These are phyloP conservation scores for Ammodytes marinus DNA, from an alignment of 2,113 vertebrate species.

Conservation along the genomic window DNA sequence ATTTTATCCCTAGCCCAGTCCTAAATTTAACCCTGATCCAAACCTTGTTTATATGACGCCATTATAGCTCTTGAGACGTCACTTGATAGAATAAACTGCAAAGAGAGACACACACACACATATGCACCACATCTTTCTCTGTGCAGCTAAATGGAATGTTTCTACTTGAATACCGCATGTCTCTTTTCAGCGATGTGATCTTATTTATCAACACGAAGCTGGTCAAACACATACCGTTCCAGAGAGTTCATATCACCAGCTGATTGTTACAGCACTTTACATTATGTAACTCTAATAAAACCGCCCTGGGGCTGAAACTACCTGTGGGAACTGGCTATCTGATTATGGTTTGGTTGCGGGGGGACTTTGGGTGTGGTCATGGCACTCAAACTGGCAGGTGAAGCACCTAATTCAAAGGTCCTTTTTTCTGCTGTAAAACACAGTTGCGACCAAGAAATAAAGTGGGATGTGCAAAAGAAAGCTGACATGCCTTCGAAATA, in stretches of 20 bases:
- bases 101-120: neutral
- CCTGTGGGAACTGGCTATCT: neutral
- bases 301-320: neutral
- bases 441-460: neutral
- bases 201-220: conserved; percentile 51
- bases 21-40: neutral
- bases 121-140: neutral
- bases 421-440: neutral
- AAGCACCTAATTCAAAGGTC: neutral
- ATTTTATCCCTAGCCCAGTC: neutral
- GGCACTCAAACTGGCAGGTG: neutral
- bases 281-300: conserved; percentile 35
- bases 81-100: neutral
- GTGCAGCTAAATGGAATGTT: neutral
- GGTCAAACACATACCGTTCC: conserved; percentile 57
- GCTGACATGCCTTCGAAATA: neutral
- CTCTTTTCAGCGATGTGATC: conserved; percentile 4
- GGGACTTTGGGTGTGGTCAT: neutral
- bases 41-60: neutral
- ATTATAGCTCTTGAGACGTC: neutral
- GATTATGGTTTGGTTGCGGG: neutral
- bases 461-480: neutral
- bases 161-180: neutral
- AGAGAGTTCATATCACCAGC: conserved; percentile 32
- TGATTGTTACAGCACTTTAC: conserved; percentile 17